Evolutionary conservation across 2,888 invertebrate genomes (phyloP).

Genomic region (Omphaloscelis lunosa): DNA sequence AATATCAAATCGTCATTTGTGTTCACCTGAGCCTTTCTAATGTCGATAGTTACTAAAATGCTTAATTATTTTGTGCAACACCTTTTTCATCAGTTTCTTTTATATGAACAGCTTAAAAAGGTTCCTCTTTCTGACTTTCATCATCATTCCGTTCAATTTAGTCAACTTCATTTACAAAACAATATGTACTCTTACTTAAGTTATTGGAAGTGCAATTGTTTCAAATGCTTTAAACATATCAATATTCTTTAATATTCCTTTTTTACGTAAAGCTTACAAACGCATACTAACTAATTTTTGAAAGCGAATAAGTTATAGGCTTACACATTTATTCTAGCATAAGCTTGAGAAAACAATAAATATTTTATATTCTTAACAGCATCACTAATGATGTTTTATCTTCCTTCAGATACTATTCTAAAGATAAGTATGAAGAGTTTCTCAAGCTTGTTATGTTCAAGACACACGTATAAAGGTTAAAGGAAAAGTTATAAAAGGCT

Average conservation of each 20-base stretch:
- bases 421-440: conserved; percentile 21
- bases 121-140: background rate
- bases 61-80: background rate
- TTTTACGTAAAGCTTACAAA: background rate
- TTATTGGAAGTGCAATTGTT: background rate
- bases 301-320: background rate
- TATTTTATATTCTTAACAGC: background rate
- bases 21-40: no score
- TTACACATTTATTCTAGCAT: background rate
- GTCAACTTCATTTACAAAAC: background rate
- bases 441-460: conserved; percentile 28
- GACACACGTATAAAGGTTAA: conserved; percentile 48
- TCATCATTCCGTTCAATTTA: background rate
- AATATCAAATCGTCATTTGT: no score
- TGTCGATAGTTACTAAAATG: background rate
- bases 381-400: background rate
- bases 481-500: conserved; percentile 41
- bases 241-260: background rate
- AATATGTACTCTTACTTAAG: background rate
- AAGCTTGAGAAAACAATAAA: background rate
- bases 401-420: background rate
- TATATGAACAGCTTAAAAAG: background rate
- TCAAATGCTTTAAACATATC: background rate
- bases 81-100: background rate
- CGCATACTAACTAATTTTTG: background rate